Conservation (phyloP, 1,140 invertebrate species). For the Dendrolimus kikuchii region DNA sequence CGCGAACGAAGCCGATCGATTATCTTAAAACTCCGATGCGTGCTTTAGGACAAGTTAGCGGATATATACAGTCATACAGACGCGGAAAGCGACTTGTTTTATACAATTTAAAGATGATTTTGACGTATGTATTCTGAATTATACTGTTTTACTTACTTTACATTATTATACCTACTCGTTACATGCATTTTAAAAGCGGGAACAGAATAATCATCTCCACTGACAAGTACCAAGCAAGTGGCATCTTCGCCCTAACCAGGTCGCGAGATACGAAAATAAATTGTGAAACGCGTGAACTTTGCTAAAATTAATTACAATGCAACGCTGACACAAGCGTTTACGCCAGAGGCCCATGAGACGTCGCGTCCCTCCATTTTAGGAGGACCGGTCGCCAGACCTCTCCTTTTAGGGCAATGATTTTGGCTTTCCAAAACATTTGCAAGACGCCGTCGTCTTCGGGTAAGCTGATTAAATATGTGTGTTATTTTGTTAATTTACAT, state of each 20-base stretch:
- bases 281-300: conserved; percentile 19
- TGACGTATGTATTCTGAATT: no score
- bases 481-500: no score
- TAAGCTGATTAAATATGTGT: no score
- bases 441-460: conserved; percentile 8
- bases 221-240: not conserved
- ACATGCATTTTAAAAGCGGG: no score
- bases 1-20: no score
- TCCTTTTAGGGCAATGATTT: conserved; percentile 44
- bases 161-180: no score
- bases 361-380: conserved; percentile 37
- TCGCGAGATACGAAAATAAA: conserved; percentile 19
- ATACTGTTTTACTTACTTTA: no score
- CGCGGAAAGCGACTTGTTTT: no score
- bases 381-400: conserved; percentile 32
- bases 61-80: no score
- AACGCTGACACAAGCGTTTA: conserved; percentile 30
- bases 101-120: no score
- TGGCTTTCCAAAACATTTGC: conserved; percentile 56
- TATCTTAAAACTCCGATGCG: no score
- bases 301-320: conserved; percentile 26
- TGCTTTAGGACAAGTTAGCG: no score
- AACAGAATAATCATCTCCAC: not conserved
- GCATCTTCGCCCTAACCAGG: not conserved
- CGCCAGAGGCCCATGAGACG: conserved; percentile 43